phyloP scores from a whole-genome alignment of 2,888 invertebrate species.

The Biston betularia region DNA sequence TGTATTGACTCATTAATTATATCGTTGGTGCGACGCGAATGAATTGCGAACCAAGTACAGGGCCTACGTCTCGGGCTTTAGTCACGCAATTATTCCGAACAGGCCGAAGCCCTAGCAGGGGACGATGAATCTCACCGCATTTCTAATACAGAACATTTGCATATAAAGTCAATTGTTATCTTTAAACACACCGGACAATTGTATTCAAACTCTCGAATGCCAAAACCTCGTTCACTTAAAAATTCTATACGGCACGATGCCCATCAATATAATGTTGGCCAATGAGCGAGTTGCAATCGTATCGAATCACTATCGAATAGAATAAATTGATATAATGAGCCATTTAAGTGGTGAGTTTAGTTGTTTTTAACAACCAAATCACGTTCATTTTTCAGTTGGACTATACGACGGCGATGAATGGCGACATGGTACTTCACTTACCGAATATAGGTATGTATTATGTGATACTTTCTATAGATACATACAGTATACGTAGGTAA shows the following conservation, averaged over 20 bases:
- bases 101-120: slow-evolving; percentile 52
- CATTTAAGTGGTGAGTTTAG: slow-evolving; percentile 73
- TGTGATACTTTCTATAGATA: slow-evolving; percentile 27
- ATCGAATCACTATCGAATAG: slow-evolving; percentile 75
- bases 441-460: neutral
- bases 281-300: slow-evolving; percentile 70
- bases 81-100: slow-evolving; percentile 72
- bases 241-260: slow-evolving; percentile 55
- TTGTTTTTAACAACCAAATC: slow-evolving; percentile 77
- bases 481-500: slow-evolving; percentile 37
- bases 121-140: slow-evolving; percentile 60
- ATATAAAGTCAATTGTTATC: slow-evolving; percentile 60
- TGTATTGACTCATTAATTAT: slow-evolving; percentile 75
- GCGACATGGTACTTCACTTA: slow-evolving; percentile 57
- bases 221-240: slow-evolving; percentile 51
- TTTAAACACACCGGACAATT: slow-evolving; percentile 39
- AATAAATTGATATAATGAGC: slow-evolving; percentile 79
- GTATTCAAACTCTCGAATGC: slow-evolving; percentile 32
- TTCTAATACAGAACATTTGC: slow-evolving; percentile 67
- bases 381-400: slow-evolving; percentile 75
- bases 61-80: slow-evolving; percentile 65
- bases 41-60: slow-evolving; percentile 67
- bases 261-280: slow-evolving; percentile 67
- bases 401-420: slow-evolving; percentile 69
- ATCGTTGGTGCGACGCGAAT: slow-evolving; percentile 65